A percentile compares a stretch with the other conserved stretches of the same genome.
Evolutionary conservation across 2,888 invertebrate genomes (phyloP).

Genomic region (Torymus tubicola): DNA sequence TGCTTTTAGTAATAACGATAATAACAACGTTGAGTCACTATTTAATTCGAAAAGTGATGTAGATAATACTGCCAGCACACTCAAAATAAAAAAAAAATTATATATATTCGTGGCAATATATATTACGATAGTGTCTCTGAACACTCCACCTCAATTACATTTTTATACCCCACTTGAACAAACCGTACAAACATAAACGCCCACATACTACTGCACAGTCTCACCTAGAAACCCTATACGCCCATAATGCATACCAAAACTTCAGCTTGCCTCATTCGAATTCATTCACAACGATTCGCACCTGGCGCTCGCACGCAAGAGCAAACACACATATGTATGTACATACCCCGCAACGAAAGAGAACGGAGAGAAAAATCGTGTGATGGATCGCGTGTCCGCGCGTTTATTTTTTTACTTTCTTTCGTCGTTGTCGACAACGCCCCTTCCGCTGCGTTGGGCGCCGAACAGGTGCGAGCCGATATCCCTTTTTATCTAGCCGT

Average conservation of each 20-base stretch:
- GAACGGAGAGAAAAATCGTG: slow-evolving; percentile 12
- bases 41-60: too few species aligned
- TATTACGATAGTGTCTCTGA: too few species aligned
- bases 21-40: too few species aligned
- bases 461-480: slow-evolving; percentile 45
- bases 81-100: too few species aligned
- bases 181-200: too few species aligned
- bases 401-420: neutral
- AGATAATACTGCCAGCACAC: too few species aligned
- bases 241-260: neutral
- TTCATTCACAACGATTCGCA: slow-evolving; percentile 12
- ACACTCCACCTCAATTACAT: too few species aligned
- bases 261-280: neutral
- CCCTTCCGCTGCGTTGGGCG: neutral
- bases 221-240: neutral
- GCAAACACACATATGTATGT: neutral
- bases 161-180: too few species aligned
- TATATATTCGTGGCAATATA: too few species aligned
- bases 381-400: slow-evolving; percentile 29
- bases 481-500: slow-evolving; percentile 50
- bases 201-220: too few species aligned
- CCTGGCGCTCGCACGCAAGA: neutral
- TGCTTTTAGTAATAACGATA: too few species aligned
- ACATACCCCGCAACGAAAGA: neutral
- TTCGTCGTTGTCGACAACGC: slow-evolving; percentile 2